Conservation (phyloP, 1,140 invertebrate species). For the Drosophila malerkotliana region DNA sequence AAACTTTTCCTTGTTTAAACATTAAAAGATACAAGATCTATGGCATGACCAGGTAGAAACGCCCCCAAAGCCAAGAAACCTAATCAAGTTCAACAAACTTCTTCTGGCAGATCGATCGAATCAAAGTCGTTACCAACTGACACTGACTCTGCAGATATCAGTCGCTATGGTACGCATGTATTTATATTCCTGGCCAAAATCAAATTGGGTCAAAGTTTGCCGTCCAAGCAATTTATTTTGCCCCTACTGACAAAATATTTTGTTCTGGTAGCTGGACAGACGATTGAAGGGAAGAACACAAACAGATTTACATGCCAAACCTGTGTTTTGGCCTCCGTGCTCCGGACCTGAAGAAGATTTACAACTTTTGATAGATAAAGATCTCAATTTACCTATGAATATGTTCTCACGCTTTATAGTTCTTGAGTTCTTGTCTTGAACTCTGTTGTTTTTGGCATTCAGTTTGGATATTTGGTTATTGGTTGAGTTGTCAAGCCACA, state of each 20-base stretch:
- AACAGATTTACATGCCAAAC: constrained; percentile 42
- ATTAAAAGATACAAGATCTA: constrained; percentile 20
- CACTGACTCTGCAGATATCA: constrained; percentile 44
- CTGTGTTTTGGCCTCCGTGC: constrained; percentile 43
- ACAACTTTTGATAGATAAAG: constrained; percentile 37
- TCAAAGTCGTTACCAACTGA: constrained; percentile 27
- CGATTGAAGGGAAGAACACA: not conserved
- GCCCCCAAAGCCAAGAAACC: constrained; percentile 25
- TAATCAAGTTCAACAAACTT: constrained; percentile 52
- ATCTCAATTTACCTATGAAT: constrained; percentile 49
- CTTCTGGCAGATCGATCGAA: constrained; percentile 10
- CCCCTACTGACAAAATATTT: constrained; percentile 47
- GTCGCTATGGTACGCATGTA: not conserved
- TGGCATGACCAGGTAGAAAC: constrained; percentile 3
- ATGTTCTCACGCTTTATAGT: constrained; percentile 51
- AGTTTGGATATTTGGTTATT: constrained; percentile 5
- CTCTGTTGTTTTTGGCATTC: constrained; percentile 26
- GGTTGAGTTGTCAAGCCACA: constrained; percentile 37
- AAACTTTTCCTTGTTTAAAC: constrained; percentile 10
- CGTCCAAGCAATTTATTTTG: constrained; percentile 38
- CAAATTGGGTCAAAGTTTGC: constrained; percentile 53
- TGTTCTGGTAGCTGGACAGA: constrained; percentile 28
- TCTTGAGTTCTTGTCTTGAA: not conserved
- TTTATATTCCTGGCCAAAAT: constrained; percentile 19
- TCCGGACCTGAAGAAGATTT: constrained; percentile 30